Evolutionary conservation across 1,140 invertebrate species (phyloP).

Genomic region (Neelides sp.): DNA sequence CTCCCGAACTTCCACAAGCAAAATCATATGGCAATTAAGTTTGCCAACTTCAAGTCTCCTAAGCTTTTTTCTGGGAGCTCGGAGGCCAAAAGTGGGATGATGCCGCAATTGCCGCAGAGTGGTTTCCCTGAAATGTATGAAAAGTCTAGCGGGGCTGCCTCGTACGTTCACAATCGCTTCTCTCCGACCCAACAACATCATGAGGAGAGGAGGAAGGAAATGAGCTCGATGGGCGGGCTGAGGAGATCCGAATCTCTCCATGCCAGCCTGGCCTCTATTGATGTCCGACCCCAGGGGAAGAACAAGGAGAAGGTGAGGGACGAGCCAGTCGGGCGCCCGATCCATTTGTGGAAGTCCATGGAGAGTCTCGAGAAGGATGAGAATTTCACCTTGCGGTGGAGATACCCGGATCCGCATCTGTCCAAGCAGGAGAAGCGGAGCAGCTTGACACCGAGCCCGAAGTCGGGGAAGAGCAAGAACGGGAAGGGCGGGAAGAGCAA

Average conservation of each 20-base stretch:
- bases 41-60: constrained; percentile 29
- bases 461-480: constrained; percentile 18
- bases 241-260: constrained; percentile 25
- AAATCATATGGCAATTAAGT: constrained; percentile 29
- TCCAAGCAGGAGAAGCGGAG: background rate
- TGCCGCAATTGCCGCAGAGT: too few relatives aligned
- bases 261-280: constrained; percentile 20
- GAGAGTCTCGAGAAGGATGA: constrained; percentile 22
- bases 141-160: too few relatives aligned
- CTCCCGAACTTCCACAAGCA: constrained; percentile 29
- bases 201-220: background rate
- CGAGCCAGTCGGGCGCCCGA: background rate
- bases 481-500: background rate
- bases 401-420: constrained; percentile 20
- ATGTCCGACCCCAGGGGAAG: constrained; percentile 5
- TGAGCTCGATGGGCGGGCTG: background rate
- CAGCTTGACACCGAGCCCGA: constrained; percentile 19
- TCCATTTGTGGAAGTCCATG: constrained; percentile 25
- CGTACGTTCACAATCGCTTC: too few relatives aligned
- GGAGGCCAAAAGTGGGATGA: constrained; percentile 4
- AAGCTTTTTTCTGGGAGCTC: constrained; percentile 26
- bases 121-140: too few relatives aligned
- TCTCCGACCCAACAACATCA: too few relatives aligned
- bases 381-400: constrained; percentile 27
- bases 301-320: background rate